Evolutionary conservation across 2,113 vertebrate genomes (phyloP), one percentile per base, ranked within the genome.

Genomic region (Bambusicola thoracicus): DNA sequence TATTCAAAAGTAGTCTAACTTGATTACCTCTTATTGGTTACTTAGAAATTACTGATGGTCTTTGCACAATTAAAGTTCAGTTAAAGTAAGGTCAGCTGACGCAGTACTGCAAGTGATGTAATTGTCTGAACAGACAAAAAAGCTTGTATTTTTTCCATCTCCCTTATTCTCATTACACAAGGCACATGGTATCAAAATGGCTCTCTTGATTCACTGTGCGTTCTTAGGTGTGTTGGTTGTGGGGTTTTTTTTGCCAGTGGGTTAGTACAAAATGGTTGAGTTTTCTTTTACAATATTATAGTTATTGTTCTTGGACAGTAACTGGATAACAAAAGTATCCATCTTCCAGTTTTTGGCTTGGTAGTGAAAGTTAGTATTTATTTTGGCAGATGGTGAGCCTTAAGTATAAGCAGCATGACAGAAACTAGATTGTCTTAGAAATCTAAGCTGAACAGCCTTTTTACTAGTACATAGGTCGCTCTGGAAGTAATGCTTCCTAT

Each of bases 221-320:
- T 92, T 86, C 38, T 81, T 67, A 43, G 38, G 40, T 90, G 70
- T 95, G 82, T 74, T 78, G 38, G 46, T 41, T 17, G 4, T 63
- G n/a, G n/a, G n/a, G n/a, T 13, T 27, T 90, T 27, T 91, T 91
- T 74, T 88, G 38, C 65, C 46, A 75, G 4, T 40, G 61, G 22
- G 29, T 74, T 90, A 59, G 78, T 8, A 25, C 51, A 56, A 91
- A 92, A 49, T 74, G 55, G 36, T 48, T 55, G 55, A 81, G 66
- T 83, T 94, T 76, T 85, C 4, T 87, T 93, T 89, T 83, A 80
- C 36, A 66, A 51, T 32, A 59, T 75, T 55, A 25, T 10, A 41
- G 22, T 81, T 90, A 83, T 75, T 91, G 56, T 83, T 93, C 56
- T 90, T 95, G 76, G 88, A 86, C 34, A 56, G 65, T 81, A 75